Conservation (phyloP, 2,797 vertebrate species). For the Spinus pinus region DNA sequence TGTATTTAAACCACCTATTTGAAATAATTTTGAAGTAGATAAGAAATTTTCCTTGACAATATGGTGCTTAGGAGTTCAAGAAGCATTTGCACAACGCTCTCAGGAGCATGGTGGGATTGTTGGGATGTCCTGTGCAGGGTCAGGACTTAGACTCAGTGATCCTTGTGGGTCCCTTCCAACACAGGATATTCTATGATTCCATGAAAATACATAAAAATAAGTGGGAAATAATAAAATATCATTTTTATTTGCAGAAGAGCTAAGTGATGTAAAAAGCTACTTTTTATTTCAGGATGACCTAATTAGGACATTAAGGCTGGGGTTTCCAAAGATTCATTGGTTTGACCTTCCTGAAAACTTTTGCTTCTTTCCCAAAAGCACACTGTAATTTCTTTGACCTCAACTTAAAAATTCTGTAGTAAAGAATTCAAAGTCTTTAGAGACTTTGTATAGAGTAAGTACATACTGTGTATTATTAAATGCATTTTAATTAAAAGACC, state of each 20-base stretch:
- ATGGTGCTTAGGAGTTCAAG: background rate
- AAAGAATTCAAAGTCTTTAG: background rate
- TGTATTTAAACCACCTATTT: background rate
- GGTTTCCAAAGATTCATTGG: background rate
- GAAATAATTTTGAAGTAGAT: background rate
- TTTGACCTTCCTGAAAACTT: background rate
- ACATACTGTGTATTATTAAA: background rate
- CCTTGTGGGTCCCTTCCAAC: background rate
- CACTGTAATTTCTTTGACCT: background rate
- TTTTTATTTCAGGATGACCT: background rate
- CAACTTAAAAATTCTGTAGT: background rate
- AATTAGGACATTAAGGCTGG: background rate
- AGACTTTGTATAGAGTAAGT: background rate
- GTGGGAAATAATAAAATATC: background rate
- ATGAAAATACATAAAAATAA: background rate
- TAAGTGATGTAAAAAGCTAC: background rate
- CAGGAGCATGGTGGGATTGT: background rate
- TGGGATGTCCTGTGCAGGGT: background rate
- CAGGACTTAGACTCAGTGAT: background rate
- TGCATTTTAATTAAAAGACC: background rate
- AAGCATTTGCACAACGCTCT: accelerated
- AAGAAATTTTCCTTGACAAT: background rate
- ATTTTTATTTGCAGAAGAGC: background rate
- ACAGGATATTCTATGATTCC: background rate
- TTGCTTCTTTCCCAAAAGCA: background rate